phyloP scores from a whole-genome alignment of 2,888 invertebrate genomes.

The Epinotia bilunana region DNA sequence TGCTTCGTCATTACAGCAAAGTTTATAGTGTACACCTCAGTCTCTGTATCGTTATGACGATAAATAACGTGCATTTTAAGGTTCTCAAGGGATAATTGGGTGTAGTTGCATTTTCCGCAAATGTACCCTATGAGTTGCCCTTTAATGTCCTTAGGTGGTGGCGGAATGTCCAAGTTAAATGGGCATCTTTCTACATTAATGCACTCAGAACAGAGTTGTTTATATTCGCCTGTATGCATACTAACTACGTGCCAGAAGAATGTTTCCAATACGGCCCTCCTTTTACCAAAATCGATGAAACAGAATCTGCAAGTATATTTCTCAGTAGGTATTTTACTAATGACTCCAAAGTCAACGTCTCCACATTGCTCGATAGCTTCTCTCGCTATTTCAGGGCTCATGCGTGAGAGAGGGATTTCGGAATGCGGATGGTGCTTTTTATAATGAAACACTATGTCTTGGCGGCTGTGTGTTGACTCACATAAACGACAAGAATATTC shows the following conservation, averaged over 20 bases:
- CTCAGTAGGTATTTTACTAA: constrained; percentile 66
- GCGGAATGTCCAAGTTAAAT: constrained; percentile 71
- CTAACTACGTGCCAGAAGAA: constrained; percentile 90
- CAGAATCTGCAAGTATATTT: constrained; percentile 77
- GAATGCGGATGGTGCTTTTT: constrained; percentile 85
- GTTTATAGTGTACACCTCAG: constrained; percentile 76
- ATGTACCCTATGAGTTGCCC: constrained; percentile 85
- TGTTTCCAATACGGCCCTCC: constrained; percentile 63
- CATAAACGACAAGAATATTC: constrained; percentile 86
- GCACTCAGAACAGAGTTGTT: constrained; percentile 87
- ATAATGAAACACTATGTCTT: constrained; percentile 87
- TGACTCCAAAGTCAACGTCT: constrained; percentile 66
- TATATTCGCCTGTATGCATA: constrained; percentile 91
- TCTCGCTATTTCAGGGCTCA: constrained; percentile 80
- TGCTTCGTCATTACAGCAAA: constrained; percentile 67
- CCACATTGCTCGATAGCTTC: constrained; percentile 83
- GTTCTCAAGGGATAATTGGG: constrained; percentile 86
- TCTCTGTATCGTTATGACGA: constrained; percentile 80
- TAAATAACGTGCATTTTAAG: constrained; percentile 86
- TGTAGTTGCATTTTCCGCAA: constrained; percentile 89
- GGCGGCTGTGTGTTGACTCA: constrained; percentile 74
- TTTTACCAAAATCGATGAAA: constrained; percentile 66
- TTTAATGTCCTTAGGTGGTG: constrained; percentile 69
- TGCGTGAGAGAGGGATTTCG: constrained; percentile 87
- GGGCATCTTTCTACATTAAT: constrained; percentile 63